Evolutionary conservation across 1,140 invertebrate genomes (phyloP).

Genomic region (Colletes gigas): DNA sequence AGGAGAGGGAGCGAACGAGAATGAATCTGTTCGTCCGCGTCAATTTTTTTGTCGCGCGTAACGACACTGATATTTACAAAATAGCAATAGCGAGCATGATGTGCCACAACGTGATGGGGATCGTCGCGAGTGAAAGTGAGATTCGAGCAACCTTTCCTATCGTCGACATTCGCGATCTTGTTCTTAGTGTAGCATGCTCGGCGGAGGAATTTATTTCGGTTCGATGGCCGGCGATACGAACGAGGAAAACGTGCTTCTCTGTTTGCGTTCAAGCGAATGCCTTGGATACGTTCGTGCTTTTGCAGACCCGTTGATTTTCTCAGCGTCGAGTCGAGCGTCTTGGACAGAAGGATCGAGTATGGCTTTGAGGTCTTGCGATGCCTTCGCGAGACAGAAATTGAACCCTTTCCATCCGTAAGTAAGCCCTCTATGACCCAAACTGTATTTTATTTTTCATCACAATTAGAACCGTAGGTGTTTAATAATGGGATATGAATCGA

Average conservation of each 20-base stretch:
- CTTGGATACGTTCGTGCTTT: not conserved
- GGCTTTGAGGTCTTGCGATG: not conserved
- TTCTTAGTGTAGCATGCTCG: constrained; percentile 23
- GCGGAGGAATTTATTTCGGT: constrained; percentile 5
- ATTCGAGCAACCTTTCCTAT: constrained; percentile 17
- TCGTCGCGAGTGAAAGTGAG: constrained; percentile 22
- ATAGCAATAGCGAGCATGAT: constrained; percentile 32
- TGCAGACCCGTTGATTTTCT: not conserved
- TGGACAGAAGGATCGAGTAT: not conserved
- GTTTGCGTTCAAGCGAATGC: not conserved
- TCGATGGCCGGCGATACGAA: not conserved
- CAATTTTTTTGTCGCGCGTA: constrained; percentile 5
- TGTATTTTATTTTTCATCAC: too few species aligned
- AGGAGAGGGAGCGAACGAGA: not conserved
- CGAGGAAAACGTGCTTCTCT: constrained; percentile 1
- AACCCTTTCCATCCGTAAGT: not conserved
- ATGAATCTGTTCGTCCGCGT: constrained; percentile 30
- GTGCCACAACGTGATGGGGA: constrained; percentile 40
- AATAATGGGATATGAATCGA: too few species aligned
- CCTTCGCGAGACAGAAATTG: too few species aligned
- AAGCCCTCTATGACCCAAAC: too few species aligned
- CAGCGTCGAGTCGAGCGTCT: not conserved
- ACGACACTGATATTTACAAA: constrained; percentile 4
- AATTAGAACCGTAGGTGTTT: too few species aligned
- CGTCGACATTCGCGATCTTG: constrained; percentile 35